Conservation (phyloP, 1,140 invertebrate species). For the Melitaea cinxia region DNA sequence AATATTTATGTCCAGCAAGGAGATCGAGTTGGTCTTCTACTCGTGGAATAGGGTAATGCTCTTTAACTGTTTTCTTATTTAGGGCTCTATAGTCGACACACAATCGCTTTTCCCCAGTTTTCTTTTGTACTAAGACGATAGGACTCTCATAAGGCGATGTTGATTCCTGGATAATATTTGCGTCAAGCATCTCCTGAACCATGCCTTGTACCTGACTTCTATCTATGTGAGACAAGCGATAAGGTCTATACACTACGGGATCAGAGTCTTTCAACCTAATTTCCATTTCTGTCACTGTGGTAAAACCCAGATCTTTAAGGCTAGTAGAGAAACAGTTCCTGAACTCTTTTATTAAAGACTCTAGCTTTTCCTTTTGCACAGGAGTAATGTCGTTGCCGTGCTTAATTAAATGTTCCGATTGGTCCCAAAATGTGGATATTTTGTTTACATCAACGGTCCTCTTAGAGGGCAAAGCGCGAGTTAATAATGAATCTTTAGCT, state of each 20-base stretch:
- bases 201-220: not conserved
- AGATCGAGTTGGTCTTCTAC: not conserved
- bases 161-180: constrained; percentile 13
- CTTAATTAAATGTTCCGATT: not conserved
- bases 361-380: not conserved
- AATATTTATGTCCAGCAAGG: not conserved
- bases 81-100: not conserved
- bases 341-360: not conserved
- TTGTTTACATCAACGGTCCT: not conserved
- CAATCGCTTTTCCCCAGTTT: not conserved
- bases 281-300: constrained; percentile 3
- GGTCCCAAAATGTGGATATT: not conserved
- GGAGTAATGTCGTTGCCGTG: not conserved
- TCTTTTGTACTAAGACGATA: not conserved
- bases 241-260: constrained; percentile 14
- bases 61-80: not conserved
- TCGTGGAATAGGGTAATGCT: not conserved
- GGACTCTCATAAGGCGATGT: constrained; percentile 23
- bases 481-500: not conserved
- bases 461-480: not conserved
- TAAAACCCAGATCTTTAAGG: not conserved
- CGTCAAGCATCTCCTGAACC: not conserved
- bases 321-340: not conserved
- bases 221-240: constrained; percentile 9
- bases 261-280: constrained; percentile 10